Percentiles rank a stretch among this genome's conserved stretches.
phyloP scores from a whole-genome alignment of 2,888 invertebrate genomes.

The Scaptomyza polygonia region DNA sequence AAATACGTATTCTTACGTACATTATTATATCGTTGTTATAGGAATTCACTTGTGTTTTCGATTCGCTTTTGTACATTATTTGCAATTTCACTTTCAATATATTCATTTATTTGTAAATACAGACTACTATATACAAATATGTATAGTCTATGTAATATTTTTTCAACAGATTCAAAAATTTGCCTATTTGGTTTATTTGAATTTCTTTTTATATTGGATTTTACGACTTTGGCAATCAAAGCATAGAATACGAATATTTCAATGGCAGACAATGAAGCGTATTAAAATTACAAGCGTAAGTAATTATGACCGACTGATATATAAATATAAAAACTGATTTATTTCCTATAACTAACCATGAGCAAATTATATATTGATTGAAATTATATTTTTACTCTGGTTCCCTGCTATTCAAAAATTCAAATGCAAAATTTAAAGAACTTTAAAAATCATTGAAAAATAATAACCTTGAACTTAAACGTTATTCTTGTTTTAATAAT shows the following conservation, averaged over 20 bases:
- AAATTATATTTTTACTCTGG: too few species aligned
- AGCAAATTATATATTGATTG: too few species aligned
- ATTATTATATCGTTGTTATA: neutral
- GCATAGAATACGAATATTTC: conserved; percentile 2
- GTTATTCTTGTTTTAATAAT: too few species aligned
- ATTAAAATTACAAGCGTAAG: neutral
- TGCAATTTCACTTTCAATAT: conserved; percentile 49
- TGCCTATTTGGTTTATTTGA: conserved; percentile 10
- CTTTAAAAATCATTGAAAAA: neutral
- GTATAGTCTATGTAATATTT: neutral
- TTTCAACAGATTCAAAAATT: neutral
- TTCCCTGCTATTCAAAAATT: too few species aligned
- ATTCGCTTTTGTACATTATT: conserved; percentile 34
- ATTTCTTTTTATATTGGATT: conserved; percentile 12
- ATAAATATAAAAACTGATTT: neutral
- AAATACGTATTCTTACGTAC: too few species aligned
- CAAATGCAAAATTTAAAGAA: too few species aligned
- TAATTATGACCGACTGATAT: neutral
- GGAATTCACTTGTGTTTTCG: conserved; percentile 34
- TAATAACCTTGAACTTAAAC: too few species aligned
- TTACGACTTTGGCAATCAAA: conserved; percentile 20
- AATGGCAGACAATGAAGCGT: conserved; percentile 5
- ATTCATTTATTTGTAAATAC: conserved; percentile 43
- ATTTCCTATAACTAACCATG: neutral
- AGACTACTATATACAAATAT: conserved; percentile 8